Conservation (phyloP, 2,797 vertebrate genomes). For the Platalea minor region DNA sequence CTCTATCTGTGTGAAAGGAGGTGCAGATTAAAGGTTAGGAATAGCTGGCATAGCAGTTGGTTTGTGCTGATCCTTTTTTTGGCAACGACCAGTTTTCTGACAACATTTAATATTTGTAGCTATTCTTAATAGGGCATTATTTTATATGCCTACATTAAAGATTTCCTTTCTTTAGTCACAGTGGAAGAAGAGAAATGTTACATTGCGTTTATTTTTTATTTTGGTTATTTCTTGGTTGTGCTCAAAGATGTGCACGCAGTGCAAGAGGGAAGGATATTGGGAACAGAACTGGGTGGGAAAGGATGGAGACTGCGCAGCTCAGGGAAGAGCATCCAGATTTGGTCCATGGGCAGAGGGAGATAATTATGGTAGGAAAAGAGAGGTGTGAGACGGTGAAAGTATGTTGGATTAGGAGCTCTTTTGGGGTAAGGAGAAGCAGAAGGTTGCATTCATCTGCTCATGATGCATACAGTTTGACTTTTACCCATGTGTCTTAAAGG, state of each 20-base stretch:
- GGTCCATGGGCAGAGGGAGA: not conserved
- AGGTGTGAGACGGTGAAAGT: slow-evolving; percentile 1
- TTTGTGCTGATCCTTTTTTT: not conserved
- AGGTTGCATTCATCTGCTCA: slow-evolving; percentile 7
- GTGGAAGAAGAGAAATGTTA: not conserved
- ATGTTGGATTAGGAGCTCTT: not conserved
- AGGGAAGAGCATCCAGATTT: not conserved
- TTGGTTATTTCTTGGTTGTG: not conserved
- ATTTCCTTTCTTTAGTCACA: not conserved
- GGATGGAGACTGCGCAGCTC: not conserved
- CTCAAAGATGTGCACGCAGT: accelerated
- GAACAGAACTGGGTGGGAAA: not conserved
- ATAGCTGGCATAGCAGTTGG: not conserved
- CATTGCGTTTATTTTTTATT: not conserved
- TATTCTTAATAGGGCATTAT: not conserved
- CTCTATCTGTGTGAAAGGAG: not conserved
- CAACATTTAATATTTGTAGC: not conserved
- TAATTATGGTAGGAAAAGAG: not conserved
- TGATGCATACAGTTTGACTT: not conserved
- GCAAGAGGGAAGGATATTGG: not conserved
- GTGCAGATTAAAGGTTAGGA: not conserved
- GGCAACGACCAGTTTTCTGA: not conserved
- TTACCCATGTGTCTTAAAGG: not conserved
- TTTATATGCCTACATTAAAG: not conserved
- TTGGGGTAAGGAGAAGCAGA: slow-evolving; percentile 1